These are phyloP conservation scores for Helogale parvula DNA, from an alignment of 2,113 vertebrate genomes.

Conservation along the genomic window DNA sequence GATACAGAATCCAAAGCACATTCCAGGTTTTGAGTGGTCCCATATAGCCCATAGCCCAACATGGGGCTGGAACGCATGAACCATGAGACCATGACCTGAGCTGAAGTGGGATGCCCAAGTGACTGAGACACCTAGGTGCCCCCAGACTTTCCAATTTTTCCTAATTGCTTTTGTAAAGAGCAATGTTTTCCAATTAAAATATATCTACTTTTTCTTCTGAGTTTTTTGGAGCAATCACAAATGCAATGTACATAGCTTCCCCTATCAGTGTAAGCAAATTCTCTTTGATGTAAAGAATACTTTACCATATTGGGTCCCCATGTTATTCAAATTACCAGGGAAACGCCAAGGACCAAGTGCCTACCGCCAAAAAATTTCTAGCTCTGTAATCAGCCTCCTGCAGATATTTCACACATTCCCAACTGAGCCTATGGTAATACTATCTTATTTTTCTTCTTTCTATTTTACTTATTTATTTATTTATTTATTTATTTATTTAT, in stretches of 20 bases:
- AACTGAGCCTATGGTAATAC: neutral
- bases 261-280: neutral
- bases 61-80: too few species aligned
- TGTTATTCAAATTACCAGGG: neutral
- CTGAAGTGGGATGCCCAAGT: too few species aligned
- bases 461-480: neutral
- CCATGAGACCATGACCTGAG: too few species aligned
- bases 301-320: neutral
- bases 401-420: neutral
- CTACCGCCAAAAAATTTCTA: neutral
- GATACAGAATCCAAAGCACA: too few species aligned
- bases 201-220: neutral
- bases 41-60: too few species aligned
- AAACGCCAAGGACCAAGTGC: neutral
- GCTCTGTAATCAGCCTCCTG: neutral
- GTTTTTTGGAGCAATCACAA: neutral
- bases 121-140: too few species aligned
- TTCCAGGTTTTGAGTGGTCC: too few species aligned
- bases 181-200: neutral
- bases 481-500: neutral
- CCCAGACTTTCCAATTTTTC: neutral
- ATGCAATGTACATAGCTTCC: neutral
- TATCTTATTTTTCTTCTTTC: neutral
- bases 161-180: constrained; percentile 20
- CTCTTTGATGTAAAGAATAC: neutral